These are phyloP conservation scores for Tachysurus fulvidraco DNA, from an alignment of 2,113 vertebrate genomes.

Conservation along the genomic window DNA sequence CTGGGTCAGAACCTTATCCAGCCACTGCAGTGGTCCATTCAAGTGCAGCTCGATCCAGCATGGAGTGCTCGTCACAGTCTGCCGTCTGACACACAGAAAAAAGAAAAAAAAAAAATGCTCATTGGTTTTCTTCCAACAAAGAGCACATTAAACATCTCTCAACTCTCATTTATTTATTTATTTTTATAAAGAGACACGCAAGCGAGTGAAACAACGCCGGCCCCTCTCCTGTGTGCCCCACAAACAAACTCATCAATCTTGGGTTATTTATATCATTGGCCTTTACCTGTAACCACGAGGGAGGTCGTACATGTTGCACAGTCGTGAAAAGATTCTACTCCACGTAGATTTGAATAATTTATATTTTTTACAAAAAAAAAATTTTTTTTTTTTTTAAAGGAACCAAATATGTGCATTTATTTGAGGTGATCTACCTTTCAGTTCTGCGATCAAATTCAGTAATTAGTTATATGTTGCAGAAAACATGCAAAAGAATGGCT, in stretches of 20 bases:
- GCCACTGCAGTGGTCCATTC: slow-evolving; percentile 96
- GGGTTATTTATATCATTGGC: slow-evolving; percentile 14
- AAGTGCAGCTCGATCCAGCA: slow-evolving; percentile 99
- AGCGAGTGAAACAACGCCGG: background rate
- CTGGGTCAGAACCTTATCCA: slow-evolving; percentile 99
- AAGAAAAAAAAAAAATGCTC: background rate
- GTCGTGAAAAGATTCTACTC: background rate
- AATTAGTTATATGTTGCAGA: background rate
- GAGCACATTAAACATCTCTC: no score
- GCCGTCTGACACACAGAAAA: slow-evolving; percentile 74
- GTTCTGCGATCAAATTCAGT: background rate
- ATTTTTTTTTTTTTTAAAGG: background rate
- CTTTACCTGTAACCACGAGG: slow-evolving; percentile 13
- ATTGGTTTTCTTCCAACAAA: no score
- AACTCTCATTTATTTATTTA: background rate
- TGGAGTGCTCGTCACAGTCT: slow-evolving; percentile 97
- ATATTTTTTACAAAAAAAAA: no score
- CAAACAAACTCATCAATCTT: slow-evolving; percentile 1
- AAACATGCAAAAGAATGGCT: background rate
- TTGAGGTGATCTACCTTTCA: background rate
- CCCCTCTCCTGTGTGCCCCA: background rate
- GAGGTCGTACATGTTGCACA: background rate
- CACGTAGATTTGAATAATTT: background rate
- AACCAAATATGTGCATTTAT: background rate
- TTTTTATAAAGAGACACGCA: background rate